Conservation (phyloP, 2,113 vertebrate genomes). For the Elephantulus edwardii region DNA sequence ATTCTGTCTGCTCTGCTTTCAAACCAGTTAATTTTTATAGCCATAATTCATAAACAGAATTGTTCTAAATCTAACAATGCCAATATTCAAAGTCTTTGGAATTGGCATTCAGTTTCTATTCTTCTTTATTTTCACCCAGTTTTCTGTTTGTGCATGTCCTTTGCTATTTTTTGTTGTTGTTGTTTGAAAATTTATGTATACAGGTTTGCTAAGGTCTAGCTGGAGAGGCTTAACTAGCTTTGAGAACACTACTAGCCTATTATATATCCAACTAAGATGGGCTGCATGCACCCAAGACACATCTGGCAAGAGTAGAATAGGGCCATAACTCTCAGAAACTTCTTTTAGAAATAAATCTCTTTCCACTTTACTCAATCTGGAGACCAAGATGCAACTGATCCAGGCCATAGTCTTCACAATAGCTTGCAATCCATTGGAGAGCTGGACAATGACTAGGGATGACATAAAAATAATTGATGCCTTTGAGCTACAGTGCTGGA, state of each 20-base stretch:
- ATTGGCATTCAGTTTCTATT: background rate
- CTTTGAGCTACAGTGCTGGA: too few species aligned
- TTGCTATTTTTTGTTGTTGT: too few species aligned
- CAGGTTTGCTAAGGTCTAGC: background rate
- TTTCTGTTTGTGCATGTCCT: background rate
- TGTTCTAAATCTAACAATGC: slow-evolving; percentile 40
- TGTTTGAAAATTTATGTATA: background rate
- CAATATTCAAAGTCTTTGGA: background rate
- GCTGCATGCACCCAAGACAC: background rate
- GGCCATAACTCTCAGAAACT: background rate
- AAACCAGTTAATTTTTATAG: slow-evolving; percentile 14
- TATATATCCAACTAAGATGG: background rate
- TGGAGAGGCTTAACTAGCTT: background rate
- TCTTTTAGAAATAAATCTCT: background rate
- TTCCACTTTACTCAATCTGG: background rate
- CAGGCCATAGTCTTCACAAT: too few species aligned
- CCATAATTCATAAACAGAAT: slow-evolving; percentile 1
- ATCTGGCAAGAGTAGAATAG: background rate
- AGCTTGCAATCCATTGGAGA: too few species aligned
- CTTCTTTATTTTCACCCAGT: background rate
- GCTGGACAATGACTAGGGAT: too few species aligned
- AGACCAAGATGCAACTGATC: too few species aligned
- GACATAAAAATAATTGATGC: too few species aligned
- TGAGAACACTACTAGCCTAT: background rate
- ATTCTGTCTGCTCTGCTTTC: background rate